A percentile compares a stretch with the other conserved stretches of the same genome.
Conservation (phyloP, 64 coral and sea anemone genomes). For the Anthopleura sola region DNA sequence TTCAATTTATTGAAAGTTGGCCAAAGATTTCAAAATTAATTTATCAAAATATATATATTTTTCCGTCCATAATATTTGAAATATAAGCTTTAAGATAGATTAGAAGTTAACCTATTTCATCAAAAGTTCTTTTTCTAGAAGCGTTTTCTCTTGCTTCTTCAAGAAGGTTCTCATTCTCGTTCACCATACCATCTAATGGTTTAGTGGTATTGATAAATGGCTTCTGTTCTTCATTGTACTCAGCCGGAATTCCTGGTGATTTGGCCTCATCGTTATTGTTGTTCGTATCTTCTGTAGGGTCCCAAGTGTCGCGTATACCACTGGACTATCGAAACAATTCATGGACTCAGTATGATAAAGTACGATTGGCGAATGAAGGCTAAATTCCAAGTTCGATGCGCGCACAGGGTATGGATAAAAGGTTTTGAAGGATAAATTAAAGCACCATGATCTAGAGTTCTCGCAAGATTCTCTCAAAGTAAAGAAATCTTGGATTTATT, state of each 20-base stretch:
- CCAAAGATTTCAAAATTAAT: too few relatives aligned
- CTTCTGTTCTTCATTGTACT: not conserved
- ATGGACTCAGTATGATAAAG: too few relatives aligned
- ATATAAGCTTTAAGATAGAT: not conserved
- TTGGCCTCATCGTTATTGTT: not conserved
- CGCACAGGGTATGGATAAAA: too few relatives aligned
- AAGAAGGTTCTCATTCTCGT: not conserved
- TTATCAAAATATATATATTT: too few relatives aligned
- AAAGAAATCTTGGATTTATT: too few relatives aligned
- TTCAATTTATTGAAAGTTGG: too few relatives aligned
- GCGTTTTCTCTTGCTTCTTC: not conserved
- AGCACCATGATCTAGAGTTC: too few relatives aligned
- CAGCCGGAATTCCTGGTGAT: not conserved
- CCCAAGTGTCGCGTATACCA: constrained; percentile 49
- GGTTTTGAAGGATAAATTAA: too few relatives aligned
- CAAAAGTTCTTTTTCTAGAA: constrained; percentile 65
- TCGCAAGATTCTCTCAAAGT: too few relatives aligned
- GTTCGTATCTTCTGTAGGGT: not conserved
- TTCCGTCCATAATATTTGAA: too few relatives aligned
- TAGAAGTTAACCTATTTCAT: constrained; percentile 49
- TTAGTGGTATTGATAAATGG: not conserved
- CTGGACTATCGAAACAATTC: constrained; percentile 19
- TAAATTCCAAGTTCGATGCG: too few relatives aligned
- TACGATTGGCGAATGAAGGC: too few relatives aligned
- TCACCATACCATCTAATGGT: not conserved